Conservation (phyloP, 2,797 vertebrate species). For the Helarctos malayanus region DNA sequence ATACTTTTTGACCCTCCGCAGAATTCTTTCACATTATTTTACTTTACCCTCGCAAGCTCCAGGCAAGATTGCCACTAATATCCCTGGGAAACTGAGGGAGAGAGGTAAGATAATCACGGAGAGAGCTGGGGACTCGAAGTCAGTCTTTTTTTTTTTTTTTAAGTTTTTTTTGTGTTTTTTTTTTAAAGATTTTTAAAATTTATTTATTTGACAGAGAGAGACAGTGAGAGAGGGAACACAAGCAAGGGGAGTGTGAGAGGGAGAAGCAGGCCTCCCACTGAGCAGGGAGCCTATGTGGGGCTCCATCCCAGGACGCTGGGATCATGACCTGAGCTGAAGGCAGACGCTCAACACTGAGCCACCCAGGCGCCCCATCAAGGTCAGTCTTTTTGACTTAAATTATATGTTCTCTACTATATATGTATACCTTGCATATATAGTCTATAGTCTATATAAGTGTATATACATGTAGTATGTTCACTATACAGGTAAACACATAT, state of each 20-base stretch:
- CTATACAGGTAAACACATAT: neutral
- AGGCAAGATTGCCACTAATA: neutral
- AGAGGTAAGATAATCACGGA: neutral
- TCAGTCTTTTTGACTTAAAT: neutral
- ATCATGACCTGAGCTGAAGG: too few relatives aligned
- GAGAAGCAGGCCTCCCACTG: too few relatives aligned
- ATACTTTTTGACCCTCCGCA: rapidly evolving
- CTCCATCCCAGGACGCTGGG: too few relatives aligned
- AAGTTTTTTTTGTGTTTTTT: neutral
- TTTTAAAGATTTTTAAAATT: too few relatives aligned
- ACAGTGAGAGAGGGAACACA: too few relatives aligned
- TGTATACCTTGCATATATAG: neutral
- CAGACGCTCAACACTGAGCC: too few relatives aligned
- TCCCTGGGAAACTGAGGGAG: neutral
- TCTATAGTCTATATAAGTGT: neutral
- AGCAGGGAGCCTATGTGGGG: too few relatives aligned
- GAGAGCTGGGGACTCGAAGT: neutral
- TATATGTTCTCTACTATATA: neutral
- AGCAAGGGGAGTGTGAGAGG: too few relatives aligned
- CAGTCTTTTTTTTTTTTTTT: neutral
- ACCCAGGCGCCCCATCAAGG: neutral
- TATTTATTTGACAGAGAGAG: too few relatives aligned
- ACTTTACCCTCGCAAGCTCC: neutral
- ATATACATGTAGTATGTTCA: too few relatives aligned
- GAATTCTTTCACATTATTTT: neutral